Evolutionary conservation across 2,888 invertebrate genomes (phyloP).

Genomic region (Drosophila neonasuta): DNA sequence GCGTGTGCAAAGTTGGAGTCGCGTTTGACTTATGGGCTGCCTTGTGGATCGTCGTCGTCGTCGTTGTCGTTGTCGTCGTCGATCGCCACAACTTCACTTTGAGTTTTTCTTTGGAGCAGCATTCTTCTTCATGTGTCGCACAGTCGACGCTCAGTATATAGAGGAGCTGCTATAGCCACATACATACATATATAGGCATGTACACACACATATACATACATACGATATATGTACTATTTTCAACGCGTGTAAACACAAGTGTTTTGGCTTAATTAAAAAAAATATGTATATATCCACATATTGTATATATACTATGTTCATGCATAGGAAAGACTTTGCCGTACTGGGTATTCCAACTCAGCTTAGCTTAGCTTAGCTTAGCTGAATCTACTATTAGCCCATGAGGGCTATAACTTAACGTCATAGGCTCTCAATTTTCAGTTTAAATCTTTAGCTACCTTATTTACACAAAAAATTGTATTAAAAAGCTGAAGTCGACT

Average conservation of each 20-base stretch:
- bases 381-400: conserved; percentile 7
- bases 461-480: conserved; percentile 9
- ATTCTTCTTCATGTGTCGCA: conserved; percentile 57
- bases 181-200: conserved; percentile 67
- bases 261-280: conserved; percentile 71
- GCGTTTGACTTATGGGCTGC: conserved; percentile 59
- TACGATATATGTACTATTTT: conserved; percentile 30
- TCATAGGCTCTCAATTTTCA: conserved; percentile 20
- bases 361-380: conserved; percentile 5
- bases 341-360: conserved; percentile 19
- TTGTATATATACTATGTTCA: background rate
- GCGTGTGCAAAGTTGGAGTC: conserved; percentile 71
- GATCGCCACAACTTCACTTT: conserved; percentile 76
- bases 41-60: conserved; percentile 44
- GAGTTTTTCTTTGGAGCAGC: conserved; percentile 67
- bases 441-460: conserved; percentile 14
- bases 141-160: conserved; percentile 31
- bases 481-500: background rate
- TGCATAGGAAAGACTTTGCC: conserved; percentile 29
- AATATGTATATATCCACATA: conserved; percentile 21
- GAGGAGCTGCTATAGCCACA: conserved; percentile 18
- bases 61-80: conserved; percentile 22
- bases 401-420: conserved; percentile 8
- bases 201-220: conserved; percentile 33
- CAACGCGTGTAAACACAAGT: conserved; percentile 62